phyloP scores from a whole-genome alignment of 2,113 vertebrate species.

The Atlantisia rogersi region DNA sequence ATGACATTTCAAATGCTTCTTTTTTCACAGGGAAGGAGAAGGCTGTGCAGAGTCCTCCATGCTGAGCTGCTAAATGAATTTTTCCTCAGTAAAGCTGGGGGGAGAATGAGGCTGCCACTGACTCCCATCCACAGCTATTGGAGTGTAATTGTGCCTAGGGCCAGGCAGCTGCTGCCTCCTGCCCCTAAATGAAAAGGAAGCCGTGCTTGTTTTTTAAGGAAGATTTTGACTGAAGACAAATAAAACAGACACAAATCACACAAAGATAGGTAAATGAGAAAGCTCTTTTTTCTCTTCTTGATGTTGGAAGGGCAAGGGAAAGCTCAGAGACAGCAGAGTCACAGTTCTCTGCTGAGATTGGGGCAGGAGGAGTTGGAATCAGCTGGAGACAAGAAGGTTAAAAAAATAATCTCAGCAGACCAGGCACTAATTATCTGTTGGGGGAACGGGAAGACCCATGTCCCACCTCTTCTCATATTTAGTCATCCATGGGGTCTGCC shows the following conservation, averaged over 20 bases:
- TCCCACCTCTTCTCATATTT: not conserved
- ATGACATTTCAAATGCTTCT: not conserved
- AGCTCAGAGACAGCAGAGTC: not conserved
- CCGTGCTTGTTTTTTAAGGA: conserved; percentile 22
- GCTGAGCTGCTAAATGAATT: conserved; percentile 34
- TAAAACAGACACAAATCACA: not conserved
- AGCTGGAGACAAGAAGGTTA: not conserved
- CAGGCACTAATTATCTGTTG: not conserved
- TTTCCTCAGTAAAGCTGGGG: not conserved
- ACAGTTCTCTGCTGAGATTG: not conserved
- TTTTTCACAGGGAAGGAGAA: not conserved
- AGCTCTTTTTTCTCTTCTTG: not conserved
- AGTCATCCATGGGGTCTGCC: not conserved
- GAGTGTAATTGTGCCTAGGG: conserved; percentile 40
- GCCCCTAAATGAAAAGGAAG: conserved; percentile 19
- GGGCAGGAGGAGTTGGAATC: not conserved
- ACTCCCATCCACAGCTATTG: not conserved
- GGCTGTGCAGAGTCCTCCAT: not conserved
- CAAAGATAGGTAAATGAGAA: not conserved
- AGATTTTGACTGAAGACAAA: conserved; percentile 47
- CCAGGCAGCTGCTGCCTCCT: conserved; percentile 59
- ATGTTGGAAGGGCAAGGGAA: not conserved
- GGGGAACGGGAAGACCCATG: not conserved
- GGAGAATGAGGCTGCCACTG: not conserved
- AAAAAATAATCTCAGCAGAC: not conserved